phyloP scores from a whole-genome alignment of 2,113 vertebrate genomes.

The Tenrec ecaudatus region DNA sequence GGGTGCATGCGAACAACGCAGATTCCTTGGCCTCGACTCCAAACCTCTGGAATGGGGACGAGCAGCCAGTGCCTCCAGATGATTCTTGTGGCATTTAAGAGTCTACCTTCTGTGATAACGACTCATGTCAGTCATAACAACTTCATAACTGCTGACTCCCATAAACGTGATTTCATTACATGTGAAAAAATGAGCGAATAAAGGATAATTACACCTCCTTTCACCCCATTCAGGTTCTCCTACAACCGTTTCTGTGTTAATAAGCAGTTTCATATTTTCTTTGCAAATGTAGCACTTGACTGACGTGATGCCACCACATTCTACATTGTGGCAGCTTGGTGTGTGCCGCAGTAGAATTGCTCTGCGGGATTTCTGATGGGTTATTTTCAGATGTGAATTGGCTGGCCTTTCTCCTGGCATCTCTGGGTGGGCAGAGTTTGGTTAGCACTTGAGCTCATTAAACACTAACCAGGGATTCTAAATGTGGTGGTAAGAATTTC shows the following conservation, averaged over 20 bases:
- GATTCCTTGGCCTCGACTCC: background rate
- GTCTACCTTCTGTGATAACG: too few relatives aligned
- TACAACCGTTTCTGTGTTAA: background rate
- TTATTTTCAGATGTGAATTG: background rate
- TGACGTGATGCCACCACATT: too few relatives aligned
- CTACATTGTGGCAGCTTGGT: background rate
- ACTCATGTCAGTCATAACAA: background rate
- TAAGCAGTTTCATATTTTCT: background rate
- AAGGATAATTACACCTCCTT: conserved; percentile 7
- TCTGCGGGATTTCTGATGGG: background rate
- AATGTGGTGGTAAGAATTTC: too few relatives aligned
- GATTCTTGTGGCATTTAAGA: background rate
- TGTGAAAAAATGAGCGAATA: background rate
- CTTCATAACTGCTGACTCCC: background rate
- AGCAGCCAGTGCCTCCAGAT: background rate
- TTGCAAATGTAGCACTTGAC: background rate
- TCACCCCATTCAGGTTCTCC: conserved; percentile 1
- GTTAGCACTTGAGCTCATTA: background rate
- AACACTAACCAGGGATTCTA: background rate
- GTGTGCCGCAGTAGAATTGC: background rate
- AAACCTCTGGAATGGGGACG: background rate
- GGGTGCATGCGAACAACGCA: background rate
- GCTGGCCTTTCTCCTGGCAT: background rate
- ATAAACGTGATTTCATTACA: background rate
- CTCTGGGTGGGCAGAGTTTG: background rate